Base-by-base conservation (phyloP, 2,888 invertebrate species). In the Lycophotia porphyrea region DNA sequence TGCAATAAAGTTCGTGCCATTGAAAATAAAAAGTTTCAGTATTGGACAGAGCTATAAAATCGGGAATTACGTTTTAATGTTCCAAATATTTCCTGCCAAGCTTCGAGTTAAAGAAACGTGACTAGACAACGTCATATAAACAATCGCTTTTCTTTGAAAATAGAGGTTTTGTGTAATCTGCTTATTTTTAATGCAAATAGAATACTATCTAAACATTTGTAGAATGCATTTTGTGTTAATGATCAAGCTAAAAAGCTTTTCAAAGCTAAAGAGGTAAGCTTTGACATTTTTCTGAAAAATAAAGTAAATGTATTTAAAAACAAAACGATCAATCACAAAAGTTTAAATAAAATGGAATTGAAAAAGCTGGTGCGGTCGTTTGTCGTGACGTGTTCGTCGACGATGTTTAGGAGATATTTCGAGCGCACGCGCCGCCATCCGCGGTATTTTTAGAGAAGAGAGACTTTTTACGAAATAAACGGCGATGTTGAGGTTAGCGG, bases 381-480 rank as follows among this genome's bases (percentile, higher is more conserved):
- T 85, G 84, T 85, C 86, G 86, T 93, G 92, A 93, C 93, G 92
- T 90, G 90, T 88, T 78, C 90, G 91, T 91, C 89, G 89, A 84
- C 89, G 91, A 91, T 91, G 92, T 92, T 91, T 88, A 86, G 87
- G 90, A 92, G 93, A 93, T 95, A 95, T 95, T 96, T 94, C 90
- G 89, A 92, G 93, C 91, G 85, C 82, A 87, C 91, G 92, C 95
- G 95, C 94, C 93, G 92, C 94, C 92, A 91, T 88, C 90, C 91
- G 91, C 86, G 92, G 86, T 96, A 96, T 96, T 95, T 96, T 94
- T 96, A 96, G 96, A 93, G 91, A 92, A 91, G 94, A 94, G 94
- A 92, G 93, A 94, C 94, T 93, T 96, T 95, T 95, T 95, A 95
- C 94, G 95, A 95, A 96, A 95, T 95, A 95, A 94, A 95, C 93